Base-by-base conservation (phyloP, 2,888 invertebrate genomes). In the Carterocephalus palaemon region DNA sequence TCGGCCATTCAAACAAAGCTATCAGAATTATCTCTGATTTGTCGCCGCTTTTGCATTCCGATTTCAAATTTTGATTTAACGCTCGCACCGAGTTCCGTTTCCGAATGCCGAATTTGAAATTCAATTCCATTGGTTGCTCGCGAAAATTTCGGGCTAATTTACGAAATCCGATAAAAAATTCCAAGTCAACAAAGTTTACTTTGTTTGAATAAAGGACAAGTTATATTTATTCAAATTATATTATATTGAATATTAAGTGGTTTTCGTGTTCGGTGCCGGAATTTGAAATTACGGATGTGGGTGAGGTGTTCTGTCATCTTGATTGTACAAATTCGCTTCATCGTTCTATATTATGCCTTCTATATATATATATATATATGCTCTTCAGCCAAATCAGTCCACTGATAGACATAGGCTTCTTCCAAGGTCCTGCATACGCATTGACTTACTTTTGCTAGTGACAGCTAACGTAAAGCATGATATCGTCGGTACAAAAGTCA, bases 21-120 rank as follows among this genome's bases (percentile, higher is more conserved):
- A 23, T 43, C 43, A 36, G 52, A 53, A 53, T 53, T 51, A 52
- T 47, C 41, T 39, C 38, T 46, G 49, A 49, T 53, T 48, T 46
- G 53, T 48, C 40, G 46, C 49, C 52, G 46, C 50, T 47, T 43
- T 37, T 39, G 39, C 38, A 49, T 48, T 48, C 47, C 49, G 47
- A 48, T 54, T 51, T 51, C 46, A 50, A 53, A 49, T 53, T 52
- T 50, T 43, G 43, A 43, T 43, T 43, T 36, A 43, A 43, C 43
- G 29, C 29, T 43, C 36, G 43, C 7, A 3, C 29, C 10, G 10
- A 29, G 36, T 43, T 43, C 36, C 43, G 28, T 2, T 43, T 36
- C 23, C 29, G 16, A 36, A 43, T 43, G 29, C 23, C 29, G 16
- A 36, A 43, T 43, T 43, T 36, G 43, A 43, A 36, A 36, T 43